phyloP scores from a whole-genome alignment of 1,140 invertebrate genomes.

The Kradibia gibbosae region DNA sequence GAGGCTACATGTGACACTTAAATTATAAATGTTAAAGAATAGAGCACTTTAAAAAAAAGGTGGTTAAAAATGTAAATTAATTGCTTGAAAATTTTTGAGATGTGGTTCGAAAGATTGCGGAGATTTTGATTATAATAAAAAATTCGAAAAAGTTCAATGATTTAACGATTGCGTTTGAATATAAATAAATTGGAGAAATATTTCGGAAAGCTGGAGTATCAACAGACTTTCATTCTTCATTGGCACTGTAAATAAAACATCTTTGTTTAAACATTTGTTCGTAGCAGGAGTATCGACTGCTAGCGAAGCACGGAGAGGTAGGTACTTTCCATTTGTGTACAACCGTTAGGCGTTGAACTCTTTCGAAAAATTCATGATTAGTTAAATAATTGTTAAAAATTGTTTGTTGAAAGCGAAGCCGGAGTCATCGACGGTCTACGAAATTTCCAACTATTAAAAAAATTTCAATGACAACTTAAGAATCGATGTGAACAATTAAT shows the following conservation, averaged over 20 bases:
- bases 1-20: constrained; percentile 37
- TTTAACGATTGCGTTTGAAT: neutral
- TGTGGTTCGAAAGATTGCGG: neutral
- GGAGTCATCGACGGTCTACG: constrained; percentile 66
- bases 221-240: constrained; percentile 58
- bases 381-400: neutral
- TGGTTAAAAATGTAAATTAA: too few species aligned
- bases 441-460: constrained; percentile 29
- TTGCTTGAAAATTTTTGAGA: neutral
- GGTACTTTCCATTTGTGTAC: neutral
- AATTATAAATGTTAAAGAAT: neutral
- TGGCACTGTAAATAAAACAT: constrained; percentile 38
- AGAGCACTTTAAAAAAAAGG: too few species aligned
- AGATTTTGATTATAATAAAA: too few species aligned
- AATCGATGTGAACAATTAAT: neutral
- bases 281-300: constrained; percentile 54
- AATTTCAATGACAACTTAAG: neutral
- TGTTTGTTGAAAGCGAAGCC: constrained; percentile 39
- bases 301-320: constrained; percentile 22
- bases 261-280: constrained; percentile 6
- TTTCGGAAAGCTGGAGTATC: constrained; percentile 65
- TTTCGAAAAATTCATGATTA: neutral
- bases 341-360: constrained; percentile 25
- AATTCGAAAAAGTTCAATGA: constrained; percentile 9
- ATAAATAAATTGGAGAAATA: constrained; percentile 23